Base-by-base conservation (phyloP, 2,113 vertebrate species). In the Anarhynchus alexandrinus region DNA sequence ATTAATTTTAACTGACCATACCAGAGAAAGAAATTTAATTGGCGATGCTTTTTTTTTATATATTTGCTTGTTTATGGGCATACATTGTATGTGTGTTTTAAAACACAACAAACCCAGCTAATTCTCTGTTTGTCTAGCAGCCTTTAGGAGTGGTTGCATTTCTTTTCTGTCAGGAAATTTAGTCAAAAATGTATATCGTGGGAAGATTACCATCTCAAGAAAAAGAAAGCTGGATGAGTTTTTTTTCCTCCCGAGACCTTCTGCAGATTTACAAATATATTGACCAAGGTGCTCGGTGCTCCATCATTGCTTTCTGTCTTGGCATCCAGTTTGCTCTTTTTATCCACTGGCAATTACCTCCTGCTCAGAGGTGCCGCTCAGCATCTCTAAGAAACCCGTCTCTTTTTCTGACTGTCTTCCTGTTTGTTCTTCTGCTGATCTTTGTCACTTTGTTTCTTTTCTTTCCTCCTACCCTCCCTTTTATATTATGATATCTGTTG, bases 201-300 rank as follows among this genome's bases (percentile, higher is more conserved):
- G 38, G 45, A 94, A 97, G 73, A 90, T 85, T 89, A 49, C 61
- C 9, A 62, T 62, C 70, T 81, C 20, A 54, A 91, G 58, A 92
- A 95, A 89, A 26, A 93, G 71, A 92, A 93, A 93, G 12, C 2
- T 6, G 74, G 73, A 89, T 78, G 59, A 86, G 3, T 47, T 58
- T 79, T 80, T 83, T 83, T 81, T 79, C 32, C 69, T 93, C n/a
- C 12, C 3, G 32, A n/a, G 77, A 93, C 59, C 65, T 88, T 72
- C 43, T 94, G 29, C 18, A 95, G 67, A 83, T 87, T 96, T 96
- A 93, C 69, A 94, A 92, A 82, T 95, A 61, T 57, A 88, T 82
- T 89, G 65, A 83, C 65, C 45, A 87, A 88, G 40, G 34, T 49
- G 9, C 34, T 82, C 57, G 54, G 54, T 76, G 55, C 66, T 94